phyloP scores from a whole-genome alignment of 2,113 vertebrate genomes.

The Ifrita kowaldi region DNA sequence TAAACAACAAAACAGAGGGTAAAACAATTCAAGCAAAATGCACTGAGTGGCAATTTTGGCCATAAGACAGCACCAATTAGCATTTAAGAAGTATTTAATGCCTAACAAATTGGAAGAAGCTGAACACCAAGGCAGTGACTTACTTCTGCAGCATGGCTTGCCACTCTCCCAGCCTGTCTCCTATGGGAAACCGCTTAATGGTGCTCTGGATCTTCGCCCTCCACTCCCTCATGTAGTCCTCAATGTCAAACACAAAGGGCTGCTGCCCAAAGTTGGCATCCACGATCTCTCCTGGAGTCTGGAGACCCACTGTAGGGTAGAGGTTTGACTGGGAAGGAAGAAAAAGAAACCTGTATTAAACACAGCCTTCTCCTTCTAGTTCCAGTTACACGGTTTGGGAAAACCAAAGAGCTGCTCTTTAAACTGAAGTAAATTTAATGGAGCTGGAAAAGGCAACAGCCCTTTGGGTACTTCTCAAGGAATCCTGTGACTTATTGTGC shows the following conservation, averaged over 20 bases:
- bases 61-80: not conserved
- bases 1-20: not conserved
- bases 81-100: not conserved
- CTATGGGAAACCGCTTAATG: constrained; percentile 93
- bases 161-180: constrained; percentile 94
- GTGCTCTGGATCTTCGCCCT: constrained; percentile 94
- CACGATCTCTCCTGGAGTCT: constrained; percentile 97
- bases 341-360: constrained; percentile 52
- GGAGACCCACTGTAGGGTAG: constrained; percentile 96
- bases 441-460: not conserved
- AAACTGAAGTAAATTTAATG: not conserved
- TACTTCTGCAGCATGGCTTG: constrained; percentile 97
- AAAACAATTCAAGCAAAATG: not conserved
- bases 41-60: not conserved
- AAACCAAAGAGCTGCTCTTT: not conserved
- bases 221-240: constrained; percentile 99
- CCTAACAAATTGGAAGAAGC: not conserved
- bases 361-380: not conserved
- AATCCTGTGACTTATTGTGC: not conserved
- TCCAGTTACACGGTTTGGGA: fast-evolving
- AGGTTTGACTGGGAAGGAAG: constrained; percentile 87
- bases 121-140: constrained; percentile 43
- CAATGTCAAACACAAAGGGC: constrained; percentile 97
- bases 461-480: not conserved
- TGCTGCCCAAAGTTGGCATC: constrained; percentile 99